phyloP scores from a whole-genome alignment of 92 coral and sea anemone species.

The Blastomussa wellsi region DNA sequence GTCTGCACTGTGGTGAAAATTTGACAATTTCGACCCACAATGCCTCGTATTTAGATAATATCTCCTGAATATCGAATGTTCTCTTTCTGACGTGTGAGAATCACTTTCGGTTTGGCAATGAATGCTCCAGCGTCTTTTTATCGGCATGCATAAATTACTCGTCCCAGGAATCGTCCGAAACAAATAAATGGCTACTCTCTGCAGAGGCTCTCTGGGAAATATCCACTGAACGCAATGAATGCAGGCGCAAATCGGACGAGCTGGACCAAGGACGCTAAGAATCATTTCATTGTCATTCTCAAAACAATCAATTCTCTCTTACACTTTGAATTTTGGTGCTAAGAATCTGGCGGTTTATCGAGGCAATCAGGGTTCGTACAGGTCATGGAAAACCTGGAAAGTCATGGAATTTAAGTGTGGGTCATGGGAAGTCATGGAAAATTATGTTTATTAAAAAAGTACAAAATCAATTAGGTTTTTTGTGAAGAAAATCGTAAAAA shows the following conservation, averaged over 20 bases:
- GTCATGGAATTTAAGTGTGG: too few species aligned
- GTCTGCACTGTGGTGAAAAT: background rate
- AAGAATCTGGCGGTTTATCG: background rate
- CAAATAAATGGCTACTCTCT: too few species aligned
- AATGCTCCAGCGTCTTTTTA: background rate
- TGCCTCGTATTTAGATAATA: background rate
- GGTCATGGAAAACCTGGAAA: too few species aligned
- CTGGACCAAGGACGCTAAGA: background rate
- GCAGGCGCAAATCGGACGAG: too few species aligned
- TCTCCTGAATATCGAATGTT: background rate
- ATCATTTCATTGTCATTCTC: background rate
- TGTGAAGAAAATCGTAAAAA: too few species aligned
- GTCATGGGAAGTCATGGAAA: too few species aligned
- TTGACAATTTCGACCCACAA: background rate
- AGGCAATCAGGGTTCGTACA: too few species aligned
- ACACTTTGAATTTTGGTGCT: background rate
- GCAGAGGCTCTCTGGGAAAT: too few species aligned
- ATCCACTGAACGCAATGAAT: too few species aligned
- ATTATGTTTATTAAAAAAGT: too few species aligned
- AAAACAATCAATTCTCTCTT: background rate
- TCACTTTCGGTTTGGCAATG: background rate
- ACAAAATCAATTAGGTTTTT: too few species aligned
- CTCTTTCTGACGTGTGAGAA: background rate
- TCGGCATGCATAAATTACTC: constrained; percentile 6
- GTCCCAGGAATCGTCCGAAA: background rate